Evolutionary conservation across 2,888 invertebrate species (phyloP).

Genomic region (Pantelozetes paolii): DNA sequence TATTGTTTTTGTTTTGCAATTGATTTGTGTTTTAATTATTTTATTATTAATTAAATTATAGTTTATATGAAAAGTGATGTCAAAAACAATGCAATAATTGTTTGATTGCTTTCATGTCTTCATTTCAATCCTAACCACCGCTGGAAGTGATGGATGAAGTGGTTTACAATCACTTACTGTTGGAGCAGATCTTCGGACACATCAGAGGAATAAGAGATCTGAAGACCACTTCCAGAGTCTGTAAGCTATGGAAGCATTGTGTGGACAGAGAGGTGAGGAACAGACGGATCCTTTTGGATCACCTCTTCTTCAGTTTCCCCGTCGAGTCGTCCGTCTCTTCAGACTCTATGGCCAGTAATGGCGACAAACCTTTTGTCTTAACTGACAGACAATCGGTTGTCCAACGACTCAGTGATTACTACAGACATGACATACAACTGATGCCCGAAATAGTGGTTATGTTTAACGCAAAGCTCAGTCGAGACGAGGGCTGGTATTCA

Average conservation of each 20-base stretch:
- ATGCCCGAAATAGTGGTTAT: conserved; percentile 16
- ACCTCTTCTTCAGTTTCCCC: not conserved
- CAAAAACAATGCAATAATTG: too few relatives aligned
- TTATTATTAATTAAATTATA: not conserved
- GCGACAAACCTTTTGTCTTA: conserved; percentile 27
- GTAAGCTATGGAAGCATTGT: conserved; percentile 23
- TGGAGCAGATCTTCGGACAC: conserved; percentile 19
- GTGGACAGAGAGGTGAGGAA: not conserved
- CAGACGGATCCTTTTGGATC: not conserved
- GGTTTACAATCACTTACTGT: not conserved
- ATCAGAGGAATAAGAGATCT: not conserved
- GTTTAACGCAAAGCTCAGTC: conserved; percentile 27
- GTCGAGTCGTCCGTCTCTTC: not conserved
- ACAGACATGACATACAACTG: conserved; percentile 6
- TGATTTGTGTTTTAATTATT: not conserved
- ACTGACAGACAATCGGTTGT: not conserved
- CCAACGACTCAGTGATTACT: not conserved
- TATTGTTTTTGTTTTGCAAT: not conserved
- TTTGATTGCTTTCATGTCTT: too few relatives aligned
- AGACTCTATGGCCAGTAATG: not conserved
- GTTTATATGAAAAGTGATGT: not conserved
- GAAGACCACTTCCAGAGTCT: conserved; percentile 11
- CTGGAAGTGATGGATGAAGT: conserved; percentile 36
- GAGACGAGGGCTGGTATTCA: conserved; percentile 1
- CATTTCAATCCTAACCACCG: too few relatives aligned